Percentiles rank a stretch among this genome's conserved stretches.
These are phyloP conservation scores for Leptodactylus fallax DNA, from an alignment of 2,797 vertebrate species.

Conservation along the genomic window DNA sequence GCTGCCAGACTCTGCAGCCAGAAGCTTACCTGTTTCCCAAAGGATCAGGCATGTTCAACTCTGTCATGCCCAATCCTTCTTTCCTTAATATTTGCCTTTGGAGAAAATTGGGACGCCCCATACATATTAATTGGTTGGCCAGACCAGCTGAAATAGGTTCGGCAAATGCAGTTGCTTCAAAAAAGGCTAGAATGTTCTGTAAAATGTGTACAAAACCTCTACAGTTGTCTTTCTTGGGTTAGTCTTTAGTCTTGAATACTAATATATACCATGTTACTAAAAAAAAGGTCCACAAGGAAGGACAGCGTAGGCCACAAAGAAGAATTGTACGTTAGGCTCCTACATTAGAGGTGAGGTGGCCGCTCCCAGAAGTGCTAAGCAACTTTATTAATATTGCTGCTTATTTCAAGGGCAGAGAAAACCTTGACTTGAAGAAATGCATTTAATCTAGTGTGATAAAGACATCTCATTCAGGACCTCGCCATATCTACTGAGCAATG, in stretches of 20 bases:
- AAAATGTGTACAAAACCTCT: neutral
- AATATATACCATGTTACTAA: no score
- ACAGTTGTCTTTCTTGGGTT: neutral
- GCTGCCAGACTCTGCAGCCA: no score
- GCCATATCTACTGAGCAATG: conserved; percentile 50
- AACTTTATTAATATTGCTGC: conserved; percentile 56
- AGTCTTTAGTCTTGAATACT: neutral
- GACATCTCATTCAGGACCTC: conserved; percentile 51
- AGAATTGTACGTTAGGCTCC: neutral
- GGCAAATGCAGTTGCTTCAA: no score
- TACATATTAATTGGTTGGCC: no score
- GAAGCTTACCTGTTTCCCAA: no score
- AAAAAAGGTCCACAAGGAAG: neutral
- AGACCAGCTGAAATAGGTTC: no score
- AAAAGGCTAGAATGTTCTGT: no score
- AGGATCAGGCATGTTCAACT: no score
- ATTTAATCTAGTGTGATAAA: conserved; percentile 55
- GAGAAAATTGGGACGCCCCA: no score
- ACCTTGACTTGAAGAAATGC: conserved; percentile 46
- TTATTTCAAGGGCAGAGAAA: conserved; percentile 57
- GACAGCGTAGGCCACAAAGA: conserved; percentile 2
- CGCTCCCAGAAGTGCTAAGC: conserved; percentile 29
- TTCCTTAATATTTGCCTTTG: no score
- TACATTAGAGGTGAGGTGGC: neutral
- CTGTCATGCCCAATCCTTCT: no score